These are phyloP conservation scores for Xyliphius kryptos DNA, from an alignment of 2,113 vertebrate genomes.

Conservation along the genomic window DNA sequence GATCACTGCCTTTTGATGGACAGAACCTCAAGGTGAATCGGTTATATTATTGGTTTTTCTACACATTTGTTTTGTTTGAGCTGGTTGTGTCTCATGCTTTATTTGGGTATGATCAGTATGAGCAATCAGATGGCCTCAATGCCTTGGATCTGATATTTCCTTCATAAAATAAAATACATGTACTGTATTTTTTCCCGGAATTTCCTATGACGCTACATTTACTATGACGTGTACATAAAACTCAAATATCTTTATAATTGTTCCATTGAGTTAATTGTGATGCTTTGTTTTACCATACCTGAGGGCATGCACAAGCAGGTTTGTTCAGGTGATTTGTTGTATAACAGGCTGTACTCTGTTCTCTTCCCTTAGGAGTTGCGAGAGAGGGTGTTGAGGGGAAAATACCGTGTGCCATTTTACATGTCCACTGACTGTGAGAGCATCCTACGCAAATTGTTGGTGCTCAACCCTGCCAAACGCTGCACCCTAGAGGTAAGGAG, in stretches of 20 bases:
- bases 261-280: too few relatives aligned
- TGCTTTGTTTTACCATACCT: too few relatives aligned
- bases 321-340: too few relatives aligned
- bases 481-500: constrained; percentile 87
- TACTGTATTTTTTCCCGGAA: too few relatives aligned
- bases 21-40: constrained; percentile 93
- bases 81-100: background rate
- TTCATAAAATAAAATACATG: too few relatives aligned
- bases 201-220: too few relatives aligned
- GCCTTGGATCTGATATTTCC: too few relatives aligned
- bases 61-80: background rate
- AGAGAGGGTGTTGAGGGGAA: constrained; percentile 86
- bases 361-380: constrained; percentile 74
- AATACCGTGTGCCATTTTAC: constrained; percentile 93
- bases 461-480: constrained; percentile 89
- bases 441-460: constrained; percentile 81
- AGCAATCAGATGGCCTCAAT: too few relatives aligned
- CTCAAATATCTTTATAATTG: too few relatives aligned
- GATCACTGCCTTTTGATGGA: constrained; percentile 87
- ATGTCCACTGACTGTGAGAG: constrained; percentile 96
- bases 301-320: too few relatives aligned
- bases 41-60: constrained; percentile 15
- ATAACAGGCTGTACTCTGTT: background rate
- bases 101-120: too few relatives aligned
- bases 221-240: too few relatives aligned